These are phyloP conservation scores for Epinotia bilunana DNA, from an alignment of 2,888 invertebrate genomes.

Conservation along the genomic window DNA sequence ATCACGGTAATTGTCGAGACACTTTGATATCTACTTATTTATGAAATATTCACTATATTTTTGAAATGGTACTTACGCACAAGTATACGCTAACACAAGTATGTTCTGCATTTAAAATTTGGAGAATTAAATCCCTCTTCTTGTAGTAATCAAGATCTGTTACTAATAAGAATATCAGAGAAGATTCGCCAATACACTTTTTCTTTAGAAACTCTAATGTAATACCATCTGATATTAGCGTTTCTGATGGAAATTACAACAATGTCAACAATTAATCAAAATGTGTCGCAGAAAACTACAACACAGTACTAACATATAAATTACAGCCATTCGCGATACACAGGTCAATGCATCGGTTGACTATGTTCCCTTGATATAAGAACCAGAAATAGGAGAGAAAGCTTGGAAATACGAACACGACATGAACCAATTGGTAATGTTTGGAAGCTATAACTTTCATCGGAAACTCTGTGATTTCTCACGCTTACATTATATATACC, in stretches of 20 bases:
- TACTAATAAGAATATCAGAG: neutral
- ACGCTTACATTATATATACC: neutral
- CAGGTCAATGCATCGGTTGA: constrained; percentile 27
- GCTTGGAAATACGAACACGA: constrained; percentile 29
- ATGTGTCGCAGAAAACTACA: neutral
- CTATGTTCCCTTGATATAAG: constrained; percentile 26
- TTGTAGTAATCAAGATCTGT: neutral
- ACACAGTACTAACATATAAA: neutral
- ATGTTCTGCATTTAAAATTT: neutral
- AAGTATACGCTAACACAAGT: neutral
- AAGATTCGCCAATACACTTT: neutral
- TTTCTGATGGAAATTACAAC: neutral
- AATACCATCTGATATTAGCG: neutral
- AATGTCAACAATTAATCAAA: neutral
- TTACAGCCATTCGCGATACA: constrained; percentile 16
- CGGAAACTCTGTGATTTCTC: constrained; percentile 3
- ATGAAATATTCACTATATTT: no score
- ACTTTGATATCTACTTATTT: no score
- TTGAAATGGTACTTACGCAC: neutral
- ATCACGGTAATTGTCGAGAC: neutral
- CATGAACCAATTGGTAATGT: constrained; percentile 28
- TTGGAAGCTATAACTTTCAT: constrained; percentile 9
- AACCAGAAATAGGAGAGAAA: constrained; percentile 32
- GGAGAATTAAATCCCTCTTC: neutral
- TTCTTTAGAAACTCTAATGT: neutral